Evolutionary conservation across 2,797 vertebrate species (phyloP), one percentile per base, ranked within the genome.

Genomic region (Hippoglossus hippoglossus): DNA sequence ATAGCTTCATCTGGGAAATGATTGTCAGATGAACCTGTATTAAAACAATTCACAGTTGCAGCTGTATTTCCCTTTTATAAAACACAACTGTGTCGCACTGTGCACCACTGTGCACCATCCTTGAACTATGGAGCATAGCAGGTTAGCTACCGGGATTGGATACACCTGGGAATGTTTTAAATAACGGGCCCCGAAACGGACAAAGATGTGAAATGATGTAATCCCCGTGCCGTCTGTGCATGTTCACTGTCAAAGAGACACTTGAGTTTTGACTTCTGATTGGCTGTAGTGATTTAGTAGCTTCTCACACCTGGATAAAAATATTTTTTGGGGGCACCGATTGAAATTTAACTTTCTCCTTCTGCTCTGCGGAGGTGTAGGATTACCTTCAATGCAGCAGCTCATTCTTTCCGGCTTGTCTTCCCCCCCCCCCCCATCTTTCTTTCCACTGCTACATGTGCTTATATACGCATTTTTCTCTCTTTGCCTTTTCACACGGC

Each of bases 121-220:
- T 36, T 51, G 28, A 44, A 4, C 52, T 50, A 60, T 62, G 2
- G 28, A 71, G 53, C 39, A 9, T 11, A 59, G 21, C 78, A 75
- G 76, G 68, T 84, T 74, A n/a, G 61, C 61, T 55, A 6, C 36
- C 25, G 41, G 56, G 55, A 41, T 50, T 44, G 21, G 54, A 76
- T 75, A 82, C 83, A 87, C 72, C 87, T 84, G 83, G 85, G 80
- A 82, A 63, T 84, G 75, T 78, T 83, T 75, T 87, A 79, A 89
- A 73, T 85, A 82, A 81, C 71, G 53, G 73, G 57, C 55, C 22
- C 52, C 65, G 82, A 83, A 89, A 83, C 67, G 81, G 86, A 79
- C 80, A 75, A 81, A 88, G 80, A 77, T 76, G 71, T 90, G 92
- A 93, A 87, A 69, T 93, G 80, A 90, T 78, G 81, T 88, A 76